Conservation (phyloP, 1,140 invertebrate species). For the Scaptomyza hsui region DNA sequence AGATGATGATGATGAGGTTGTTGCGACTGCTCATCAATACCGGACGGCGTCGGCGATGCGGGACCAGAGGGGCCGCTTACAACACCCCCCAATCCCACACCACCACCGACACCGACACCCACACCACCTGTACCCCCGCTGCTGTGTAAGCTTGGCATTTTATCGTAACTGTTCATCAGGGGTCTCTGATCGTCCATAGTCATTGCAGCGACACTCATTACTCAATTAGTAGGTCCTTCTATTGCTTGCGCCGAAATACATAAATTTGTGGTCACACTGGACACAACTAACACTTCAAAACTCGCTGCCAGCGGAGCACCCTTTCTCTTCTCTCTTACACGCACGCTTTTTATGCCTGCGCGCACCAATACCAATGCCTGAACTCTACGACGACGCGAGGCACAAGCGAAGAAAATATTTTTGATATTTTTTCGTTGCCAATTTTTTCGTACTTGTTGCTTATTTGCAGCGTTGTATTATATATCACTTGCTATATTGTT, state of each 20-base stretch:
- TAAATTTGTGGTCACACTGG: slow-evolving; percentile 32
- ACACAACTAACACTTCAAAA: slow-evolving; percentile 26
- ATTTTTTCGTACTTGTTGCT: slow-evolving; percentile 53
- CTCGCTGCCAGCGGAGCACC: slow-evolving; percentile 46
- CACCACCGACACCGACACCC: slow-evolving; percentile 34
- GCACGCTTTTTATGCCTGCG: slow-evolving; percentile 30
- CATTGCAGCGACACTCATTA: slow-evolving; percentile 84
- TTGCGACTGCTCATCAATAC: slow-evolving; percentile 58
- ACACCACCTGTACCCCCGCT: slow-evolving; percentile 38
- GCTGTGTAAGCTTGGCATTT: slow-evolving; percentile 74
- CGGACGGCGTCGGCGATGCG: slow-evolving; percentile 78
- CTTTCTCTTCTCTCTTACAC: slow-evolving; percentile 35
- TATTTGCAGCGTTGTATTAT: slow-evolving; percentile 48
- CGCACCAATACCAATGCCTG: slow-evolving; percentile 50
- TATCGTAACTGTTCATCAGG: slow-evolving; percentile 83
- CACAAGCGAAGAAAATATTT: slow-evolving; percentile 44
- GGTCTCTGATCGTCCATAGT: slow-evolving; percentile 84
- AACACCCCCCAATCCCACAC: slow-evolving; percentile 22
- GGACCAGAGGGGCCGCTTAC: slow-evolving; percentile 61
- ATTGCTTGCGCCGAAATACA: slow-evolving; percentile 48
- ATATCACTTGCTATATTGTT: slow-evolving; percentile 58
- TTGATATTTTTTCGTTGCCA: slow-evolving; percentile 16
- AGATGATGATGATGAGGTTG: slow-evolving; percentile 46
- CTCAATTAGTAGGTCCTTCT: slow-evolving; percentile 52
- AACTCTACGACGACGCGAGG: slow-evolving; percentile 54